These are phyloP conservation scores for Gasterosteus nipponicus DNA, from an alignment of 2,113 vertebrate species.

Conservation along the genomic window DNA sequence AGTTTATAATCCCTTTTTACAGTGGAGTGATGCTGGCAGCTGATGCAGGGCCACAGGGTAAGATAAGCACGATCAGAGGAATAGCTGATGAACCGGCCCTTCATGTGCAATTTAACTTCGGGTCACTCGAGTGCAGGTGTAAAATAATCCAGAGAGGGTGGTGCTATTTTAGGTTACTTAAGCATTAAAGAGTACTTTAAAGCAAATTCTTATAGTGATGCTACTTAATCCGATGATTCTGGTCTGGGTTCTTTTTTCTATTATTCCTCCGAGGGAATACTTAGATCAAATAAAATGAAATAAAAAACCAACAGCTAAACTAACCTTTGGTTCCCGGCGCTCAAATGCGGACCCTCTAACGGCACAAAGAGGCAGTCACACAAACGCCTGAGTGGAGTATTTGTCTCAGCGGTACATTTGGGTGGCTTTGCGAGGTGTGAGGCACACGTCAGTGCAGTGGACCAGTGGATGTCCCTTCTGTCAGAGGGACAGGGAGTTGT, in stretches of 20 bases:
- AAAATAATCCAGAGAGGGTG: background rate
- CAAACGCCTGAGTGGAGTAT: background rate
- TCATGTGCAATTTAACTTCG: background rate
- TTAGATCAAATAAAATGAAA: background rate
- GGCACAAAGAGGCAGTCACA: background rate
- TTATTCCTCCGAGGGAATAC: background rate
- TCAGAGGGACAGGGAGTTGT: background rate
- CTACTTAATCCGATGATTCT: background rate
- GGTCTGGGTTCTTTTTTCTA: background rate
- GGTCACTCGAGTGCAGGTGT: background rate
- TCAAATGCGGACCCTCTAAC: background rate
- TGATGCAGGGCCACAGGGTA: background rate
- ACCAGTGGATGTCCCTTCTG: background rate
- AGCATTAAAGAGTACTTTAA: background rate
- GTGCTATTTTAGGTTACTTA: background rate
- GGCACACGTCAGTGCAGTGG: background rate
- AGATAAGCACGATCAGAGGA: slow-evolving; percentile 1
- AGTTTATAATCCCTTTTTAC: slow-evolving; percentile 44
- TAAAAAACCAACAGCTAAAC: background rate
- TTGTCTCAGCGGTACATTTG: background rate
- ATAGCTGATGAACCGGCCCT: slow-evolving; percentile 10
- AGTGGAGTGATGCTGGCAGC: slow-evolving; percentile 44
- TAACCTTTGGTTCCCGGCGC: background rate
- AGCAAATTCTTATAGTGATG: background rate
- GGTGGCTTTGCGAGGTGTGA: background rate